Base-by-base conservation (phyloP, 23 tunicate genomes). In the Ascidia mentula region DNA sequence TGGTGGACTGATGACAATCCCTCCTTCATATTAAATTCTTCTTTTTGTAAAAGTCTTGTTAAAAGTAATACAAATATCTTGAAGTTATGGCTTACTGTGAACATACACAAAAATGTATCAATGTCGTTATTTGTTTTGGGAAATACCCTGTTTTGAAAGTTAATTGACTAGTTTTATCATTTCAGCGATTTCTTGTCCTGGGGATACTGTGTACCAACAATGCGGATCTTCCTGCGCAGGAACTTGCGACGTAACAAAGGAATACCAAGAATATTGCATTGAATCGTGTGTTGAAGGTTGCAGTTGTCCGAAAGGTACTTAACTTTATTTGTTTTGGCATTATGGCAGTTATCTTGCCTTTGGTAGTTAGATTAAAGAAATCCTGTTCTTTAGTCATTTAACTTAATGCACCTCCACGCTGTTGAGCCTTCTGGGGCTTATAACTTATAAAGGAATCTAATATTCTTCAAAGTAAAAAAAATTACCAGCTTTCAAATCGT, bases 231-330 rank as follows among this genome's bases (percentile, higher is more conserved):
- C 84, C 4, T 78, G 82, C 45, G 72, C 33, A 2, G 82, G 82
- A 42, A 80, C 38, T 28, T 80, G 84, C 38, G 84, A 37, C 37
- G 31, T 77, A 18, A 9, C 77, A 34, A n/a, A 69, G 59, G 65
- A 34, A 32, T 53, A 69, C 40, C 26, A 33, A 31, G 6, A 24
- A 2, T 37, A 1, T 26, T 69, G 76, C 6, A 34, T 37, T 72
- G 76, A 70, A n/a, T 7, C 79, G 18, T 80, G 84, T 37, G 84
- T 70, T 22, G 84, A 80, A 39, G 84, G 84, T 17, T 80, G 84
- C 59, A 40, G 37, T 69, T 80, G 84, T 70, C 77, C 84, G 6
- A 35, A 70, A 17, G 84, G 84, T 78, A 46, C 46, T 53, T 3
- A 53, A 53, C 4, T 5, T 53, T 53, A 6, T 53, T 53, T 53